phyloP scores from a whole-genome alignment of 2,113 vertebrate species.

The Acrocephalus arundinaceus region DNA sequence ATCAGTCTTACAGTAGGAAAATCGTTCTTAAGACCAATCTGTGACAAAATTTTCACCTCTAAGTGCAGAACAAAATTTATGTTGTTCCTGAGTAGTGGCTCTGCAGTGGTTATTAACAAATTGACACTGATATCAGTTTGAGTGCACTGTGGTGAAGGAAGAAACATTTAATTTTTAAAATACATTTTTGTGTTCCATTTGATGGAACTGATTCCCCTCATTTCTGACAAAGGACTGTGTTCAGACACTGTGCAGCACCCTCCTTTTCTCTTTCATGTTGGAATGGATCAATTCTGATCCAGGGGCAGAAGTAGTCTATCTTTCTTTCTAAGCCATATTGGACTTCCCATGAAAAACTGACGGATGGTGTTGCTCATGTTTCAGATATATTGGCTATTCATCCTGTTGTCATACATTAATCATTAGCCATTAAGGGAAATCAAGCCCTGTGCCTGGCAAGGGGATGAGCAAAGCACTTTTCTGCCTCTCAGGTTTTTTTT shows the following conservation, averaged over 20 bases:
- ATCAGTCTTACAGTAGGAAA: background rate
- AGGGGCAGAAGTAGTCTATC: background rate
- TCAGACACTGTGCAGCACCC: background rate
- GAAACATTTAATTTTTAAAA: background rate
- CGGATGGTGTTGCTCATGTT: background rate
- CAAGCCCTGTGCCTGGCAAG: background rate
- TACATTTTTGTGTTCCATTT: background rate
- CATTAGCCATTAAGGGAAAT: slow-evolving; percentile 11
- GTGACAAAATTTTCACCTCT: background rate
- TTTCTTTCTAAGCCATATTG: background rate
- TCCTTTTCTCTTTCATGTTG: background rate
- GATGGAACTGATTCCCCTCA: background rate
- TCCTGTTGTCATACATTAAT: slow-evolving; percentile 14
- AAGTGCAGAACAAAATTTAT: background rate
- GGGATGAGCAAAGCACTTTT: background rate
- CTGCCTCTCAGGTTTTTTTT: background rate
- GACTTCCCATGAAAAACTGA: background rate
- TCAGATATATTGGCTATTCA: background rate
- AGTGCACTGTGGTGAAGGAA: background rate
- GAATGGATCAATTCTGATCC: background rate
- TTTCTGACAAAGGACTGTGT: background rate
- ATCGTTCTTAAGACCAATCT: background rate
- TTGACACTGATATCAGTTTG: background rate
- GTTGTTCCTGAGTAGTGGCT: background rate
- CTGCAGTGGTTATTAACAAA: background rate